These are phyloP conservation scores for Taenioides sp. DNA, from an alignment of 2,797 vertebrate species.

Conservation along the genomic window DNA sequence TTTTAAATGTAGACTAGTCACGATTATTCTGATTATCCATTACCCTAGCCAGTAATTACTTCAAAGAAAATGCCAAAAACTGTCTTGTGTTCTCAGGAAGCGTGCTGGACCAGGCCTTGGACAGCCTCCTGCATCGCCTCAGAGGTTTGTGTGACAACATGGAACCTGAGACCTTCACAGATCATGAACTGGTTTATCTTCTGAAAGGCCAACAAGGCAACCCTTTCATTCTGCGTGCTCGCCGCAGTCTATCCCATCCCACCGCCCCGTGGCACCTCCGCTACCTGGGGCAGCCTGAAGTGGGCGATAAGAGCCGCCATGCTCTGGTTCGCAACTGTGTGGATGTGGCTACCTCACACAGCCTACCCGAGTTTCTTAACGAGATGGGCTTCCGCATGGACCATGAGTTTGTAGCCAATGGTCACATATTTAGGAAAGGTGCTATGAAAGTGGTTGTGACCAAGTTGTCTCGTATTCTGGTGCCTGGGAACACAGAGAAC, in stretches of 20 bases:
- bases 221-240: conserved; percentile 91
- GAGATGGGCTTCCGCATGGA: conserved; percentile 99
- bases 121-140: conserved; percentile 92
- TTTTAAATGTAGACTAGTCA: too few relatives aligned
- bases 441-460: conserved; percentile 94
- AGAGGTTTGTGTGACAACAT: conserved; percentile 96
- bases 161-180: conserved; percentile 91
- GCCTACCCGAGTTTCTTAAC: conserved; percentile 90
- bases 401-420: conserved; percentile 94
- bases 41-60: too few relatives aligned
- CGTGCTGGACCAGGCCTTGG: conserved; percentile 91
- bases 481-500: conserved; percentile 91
- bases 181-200: conserved; percentile 95
- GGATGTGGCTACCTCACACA: conserved; percentile 93
- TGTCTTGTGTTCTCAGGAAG: conserved; percentile 77
- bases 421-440: conserved; percentile 93
- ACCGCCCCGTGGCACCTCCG: conserved; percentile 91
- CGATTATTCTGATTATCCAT: too few relatives aligned
- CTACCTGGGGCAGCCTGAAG: conserved; percentile 94
- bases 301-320: conserved; percentile 93
- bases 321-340: conserved; percentile 93
- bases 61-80: too few relatives aligned
- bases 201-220: conserved; percentile 97
- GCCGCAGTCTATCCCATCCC: conserved; percentile 87
- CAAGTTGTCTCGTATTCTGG: conserved; percentile 91